Evolutionary conservation across 1,140 invertebrate species (phyloP).

Genomic region (Tachypleus tridentatus): DNA sequence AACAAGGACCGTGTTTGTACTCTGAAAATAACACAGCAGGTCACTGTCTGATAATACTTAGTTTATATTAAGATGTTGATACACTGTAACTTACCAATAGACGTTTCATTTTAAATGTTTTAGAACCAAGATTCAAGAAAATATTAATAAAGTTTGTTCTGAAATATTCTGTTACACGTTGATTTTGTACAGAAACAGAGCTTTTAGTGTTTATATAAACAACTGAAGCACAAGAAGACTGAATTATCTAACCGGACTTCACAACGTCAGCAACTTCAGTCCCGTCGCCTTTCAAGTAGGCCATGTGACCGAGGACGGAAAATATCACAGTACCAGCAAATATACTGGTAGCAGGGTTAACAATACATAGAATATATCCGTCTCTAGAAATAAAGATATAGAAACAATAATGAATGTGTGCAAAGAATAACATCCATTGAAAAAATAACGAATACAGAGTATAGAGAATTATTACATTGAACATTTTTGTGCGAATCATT

Average conservation of each 20-base stretch:
- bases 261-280: conserved; percentile 43
- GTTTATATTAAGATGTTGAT: too few species aligned
- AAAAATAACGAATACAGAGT: neutral
- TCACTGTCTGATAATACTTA: too few species aligned
- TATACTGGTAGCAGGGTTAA: conserved; percentile 38
- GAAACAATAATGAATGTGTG: neutral
- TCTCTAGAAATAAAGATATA: conserved; percentile 30
- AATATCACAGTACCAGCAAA: conserved; percentile 42
- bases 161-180: too few species aligned
- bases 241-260: conserved; percentile 37
- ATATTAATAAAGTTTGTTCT: too few species aligned
- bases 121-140: too few species aligned
- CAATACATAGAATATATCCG: conserved; percentile 39
- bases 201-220: too few species aligned
- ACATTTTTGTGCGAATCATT: neutral
- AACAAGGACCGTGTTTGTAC: too few species aligned
- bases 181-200: too few species aligned
- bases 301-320: conserved; percentile 41
- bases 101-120: too few species aligned
- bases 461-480: conserved; percentile 1
- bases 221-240: too few species aligned
- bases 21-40: too few species aligned
- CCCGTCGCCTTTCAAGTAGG: conserved; percentile 27
- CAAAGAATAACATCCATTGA: conserved; percentile 6
- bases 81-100: too few species aligned